phyloP scores from a whole-genome alignment of 2,113 vertebrate genomes.

The Thamnaconus septentrionalis region DNA sequence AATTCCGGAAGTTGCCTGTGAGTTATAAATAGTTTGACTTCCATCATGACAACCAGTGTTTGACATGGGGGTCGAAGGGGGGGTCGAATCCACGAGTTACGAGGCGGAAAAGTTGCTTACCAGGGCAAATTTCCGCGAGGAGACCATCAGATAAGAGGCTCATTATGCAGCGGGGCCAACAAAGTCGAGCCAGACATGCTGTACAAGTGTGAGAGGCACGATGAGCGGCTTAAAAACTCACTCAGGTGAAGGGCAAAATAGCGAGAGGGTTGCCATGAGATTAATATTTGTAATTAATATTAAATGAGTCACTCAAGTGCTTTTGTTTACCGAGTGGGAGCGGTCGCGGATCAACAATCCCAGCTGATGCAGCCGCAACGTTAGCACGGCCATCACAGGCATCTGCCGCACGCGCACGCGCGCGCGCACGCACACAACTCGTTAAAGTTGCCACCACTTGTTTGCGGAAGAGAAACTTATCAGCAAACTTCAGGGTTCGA shows the following conservation, averaged over 20 bases:
- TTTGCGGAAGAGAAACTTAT: constrained; percentile 22
- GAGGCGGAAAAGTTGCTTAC: too few relatives aligned
- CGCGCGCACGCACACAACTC: constrained; percentile 7
- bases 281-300: constrained; percentile 62
- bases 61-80: too few relatives aligned
- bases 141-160: too few relatives aligned
- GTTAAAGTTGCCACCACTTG: constrained; percentile 29
- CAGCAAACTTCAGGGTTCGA: constrained; percentile 11
- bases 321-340: too few relatives aligned
- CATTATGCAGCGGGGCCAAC: constrained; percentile 8
- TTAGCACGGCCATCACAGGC: constrained; percentile 9
- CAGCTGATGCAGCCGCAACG: constrained; percentile 6
- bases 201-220: neutral
- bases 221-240: neutral
- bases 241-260: constrained; percentile 12
- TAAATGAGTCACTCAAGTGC: constrained; percentile 54
- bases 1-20: too few relatives aligned
- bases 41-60: too few relatives aligned
- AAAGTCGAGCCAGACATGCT: constrained; percentile 4
- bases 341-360: constrained; percentile 27
- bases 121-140: too few relatives aligned
- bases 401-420: neutral
- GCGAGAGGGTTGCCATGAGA: constrained; percentile 15
- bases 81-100: too few relatives aligned
- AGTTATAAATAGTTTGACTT: too few relatives aligned